A percentile compares a stretch with the other conserved stretches of the same genome.
phyloP scores from a whole-genome alignment of 2,888 invertebrate species.

The Agonopterix alstromeriana region DNA sequence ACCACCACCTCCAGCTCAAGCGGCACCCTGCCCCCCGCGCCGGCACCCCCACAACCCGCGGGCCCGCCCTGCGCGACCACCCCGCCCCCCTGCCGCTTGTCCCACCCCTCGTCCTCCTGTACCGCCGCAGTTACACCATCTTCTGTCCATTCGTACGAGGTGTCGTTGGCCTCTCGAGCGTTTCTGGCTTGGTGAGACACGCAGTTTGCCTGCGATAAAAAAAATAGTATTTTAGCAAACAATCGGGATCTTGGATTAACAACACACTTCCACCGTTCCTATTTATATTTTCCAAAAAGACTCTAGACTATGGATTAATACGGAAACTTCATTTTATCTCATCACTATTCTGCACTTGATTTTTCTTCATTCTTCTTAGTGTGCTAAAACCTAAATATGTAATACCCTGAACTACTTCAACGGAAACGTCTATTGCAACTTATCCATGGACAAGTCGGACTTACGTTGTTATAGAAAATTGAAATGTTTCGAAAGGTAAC shows the following conservation, averaged over 20 bases:
- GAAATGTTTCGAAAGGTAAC: not conserved
- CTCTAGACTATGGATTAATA: too few relatives aligned
- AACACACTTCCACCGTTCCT: too few relatives aligned
- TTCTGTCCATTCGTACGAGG: constrained; percentile 25
- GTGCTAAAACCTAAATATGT: too few relatives aligned
- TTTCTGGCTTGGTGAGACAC: constrained; percentile 26
- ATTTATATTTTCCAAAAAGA: too few relatives aligned
- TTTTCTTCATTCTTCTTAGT: too few relatives aligned
- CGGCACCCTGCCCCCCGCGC: constrained; percentile 30
- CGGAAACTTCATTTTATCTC: too few relatives aligned
- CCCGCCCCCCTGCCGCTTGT: constrained; percentile 9
- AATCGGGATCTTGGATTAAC: too few relatives aligned
- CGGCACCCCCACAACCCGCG: constrained; percentile 23
- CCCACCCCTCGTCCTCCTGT: constrained; percentile 23
- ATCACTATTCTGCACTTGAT: too few relatives aligned
- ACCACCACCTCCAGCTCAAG: constrained; percentile 62
- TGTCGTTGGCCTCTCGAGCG: constrained; percentile 42
- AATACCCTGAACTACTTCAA: too few relatives aligned
- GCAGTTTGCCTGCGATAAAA: constrained; percentile 35
- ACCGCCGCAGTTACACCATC: constrained; percentile 26
- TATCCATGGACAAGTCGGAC: too few relatives aligned
- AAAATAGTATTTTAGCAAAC: not conserved
- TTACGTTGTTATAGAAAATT: too few relatives aligned
- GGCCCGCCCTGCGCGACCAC: constrained; percentile 40
- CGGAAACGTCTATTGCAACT: too few relatives aligned